Base-by-base conservation (phyloP, 2,888 invertebrate species). In the Agrotis exclamationis region DNA sequence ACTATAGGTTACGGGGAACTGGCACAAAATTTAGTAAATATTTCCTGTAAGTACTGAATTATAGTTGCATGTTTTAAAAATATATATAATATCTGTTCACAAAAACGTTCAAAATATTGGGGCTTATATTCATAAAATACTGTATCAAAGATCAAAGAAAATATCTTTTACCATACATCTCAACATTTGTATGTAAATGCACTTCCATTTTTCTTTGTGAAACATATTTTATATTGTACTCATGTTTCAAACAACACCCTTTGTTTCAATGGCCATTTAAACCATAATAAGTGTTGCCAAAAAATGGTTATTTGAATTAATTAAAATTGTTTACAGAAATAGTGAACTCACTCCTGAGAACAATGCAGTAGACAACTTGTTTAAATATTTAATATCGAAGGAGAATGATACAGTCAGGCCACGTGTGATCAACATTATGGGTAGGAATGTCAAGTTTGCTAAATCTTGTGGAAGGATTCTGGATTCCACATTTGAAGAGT, bases 401-500 rank as follows among this genome's bases (percentile, higher is more conserved):
- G 99, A 99, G 95, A 99, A 98, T 90, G 99, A 99, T 91, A 97
- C 97, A 28, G 97, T 99, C 24, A 96, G 99, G 81, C 97, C 98
- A n/a, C 97, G 98, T 87, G 98, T 97, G 0, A 97, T 99, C 69
- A 98, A 97, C 68, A 99, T 99, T 83, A 97, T 98, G 90, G 99
- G 99, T 3, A 97, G 99, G 82, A 98, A 99, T 95, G 98, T 99
- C 1, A 97, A 97, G 7, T 98, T 99, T 91, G 96, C 97, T 1
- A 98, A 97, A 93, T 98, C 99, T 22, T 99, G 99, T 94, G 99
- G 99, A 0, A 97, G 98, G 90, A 97, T 99, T 53, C 95, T 99
- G 78, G 99, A 99, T 92, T 97, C 98, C 45, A 97, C 97, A 2
- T 99, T 99, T 94, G 96, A 97, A 24, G 99, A 99, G 93, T 96